Evolutionary conservation across 2,888 invertebrate species (phyloP), one percentile per base, ranked within the genome.

Genomic region (Nymphalis c-album): DNA sequence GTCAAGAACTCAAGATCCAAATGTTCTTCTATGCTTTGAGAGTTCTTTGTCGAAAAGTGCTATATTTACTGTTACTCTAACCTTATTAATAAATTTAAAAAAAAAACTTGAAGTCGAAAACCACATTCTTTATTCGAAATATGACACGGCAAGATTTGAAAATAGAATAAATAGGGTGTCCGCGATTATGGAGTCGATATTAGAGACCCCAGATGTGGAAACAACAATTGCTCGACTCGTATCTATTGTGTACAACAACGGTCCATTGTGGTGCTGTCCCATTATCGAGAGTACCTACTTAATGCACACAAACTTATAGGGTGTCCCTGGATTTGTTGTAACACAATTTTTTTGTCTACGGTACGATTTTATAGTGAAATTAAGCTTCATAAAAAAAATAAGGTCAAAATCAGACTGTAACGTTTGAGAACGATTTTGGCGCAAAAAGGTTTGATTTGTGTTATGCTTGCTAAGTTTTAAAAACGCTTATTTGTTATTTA

Each of bases 181-280:
- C 77, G 58, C 68, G 58, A 73, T 78, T 64, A 67, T 77, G 71
- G 77, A 78, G 79, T 78, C 77, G 80, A 80, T 71, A 64, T 84
- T 80, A 77, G 80, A 80, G 83, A 85, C 85, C 88, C 90, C 91
- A 91, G 89, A 92, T 91, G 91, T 90, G 89, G 83, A 88, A 87
- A 90, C 86, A 88, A 85, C 83, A 86, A 86, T 82, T 79, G 87
- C 74, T 76, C 75, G 79, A 81, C 78, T 81, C 75, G 73, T 72
- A 73, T 65, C 80, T 77, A 82, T 90, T 91, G 88, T 89, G 78
- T 76, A 83, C 85, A 87, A 86, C 87, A 86, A 75, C 73, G 74
- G 67, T 69, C 89, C 75, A 87, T 91, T 91, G 90, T 91, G 71
- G 74, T 68, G 76, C 76, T 73, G 72, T 77, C 77, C 85, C 80